phyloP scores from a whole-genome alignment of 2,888 invertebrate species.

The Germaria angustata region DNA sequence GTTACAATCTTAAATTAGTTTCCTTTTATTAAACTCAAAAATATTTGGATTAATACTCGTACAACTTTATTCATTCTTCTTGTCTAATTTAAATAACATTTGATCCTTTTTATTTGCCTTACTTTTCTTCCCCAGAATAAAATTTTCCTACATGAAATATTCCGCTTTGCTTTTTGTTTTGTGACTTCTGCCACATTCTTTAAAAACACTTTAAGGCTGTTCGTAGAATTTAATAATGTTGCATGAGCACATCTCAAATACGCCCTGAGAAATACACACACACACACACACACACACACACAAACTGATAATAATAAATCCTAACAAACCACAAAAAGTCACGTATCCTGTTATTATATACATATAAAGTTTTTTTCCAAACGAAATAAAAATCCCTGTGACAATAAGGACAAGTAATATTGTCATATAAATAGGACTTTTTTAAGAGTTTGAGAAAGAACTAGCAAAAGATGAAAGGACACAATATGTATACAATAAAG shows the following conservation, averaged over 20 bases:
- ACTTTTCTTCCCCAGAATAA: background rate
- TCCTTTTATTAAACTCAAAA: background rate
- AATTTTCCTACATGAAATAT: background rate
- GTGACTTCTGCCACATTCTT: conserved; percentile 18
- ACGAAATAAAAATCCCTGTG: conserved; percentile 34
- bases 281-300: background rate
- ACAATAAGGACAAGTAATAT: conserved; percentile 26
- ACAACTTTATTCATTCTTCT: background rate
- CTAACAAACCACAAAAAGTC: conserved; percentile 77
- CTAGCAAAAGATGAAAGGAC: background rate
- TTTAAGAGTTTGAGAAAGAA: background rate
- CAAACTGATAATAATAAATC: conserved; percentile 71
- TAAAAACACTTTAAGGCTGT: conserved; percentile 55
- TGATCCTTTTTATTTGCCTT: background rate
- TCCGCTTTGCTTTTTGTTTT: background rate
- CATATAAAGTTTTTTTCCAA: background rate
- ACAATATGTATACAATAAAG: background rate
- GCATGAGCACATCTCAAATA: background rate
- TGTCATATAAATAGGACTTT: conserved; percentile 4
- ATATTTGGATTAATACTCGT: background rate
- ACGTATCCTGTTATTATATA: conserved; percentile 70
- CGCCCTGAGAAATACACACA: background rate
- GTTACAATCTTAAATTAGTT: background rate
- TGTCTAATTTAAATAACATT: conserved; percentile 15
- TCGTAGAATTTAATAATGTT: conserved; percentile 56